Evolutionary conservation across 2,797 vertebrate species (phyloP).

Genomic region (Gallinago stenura): DNA sequence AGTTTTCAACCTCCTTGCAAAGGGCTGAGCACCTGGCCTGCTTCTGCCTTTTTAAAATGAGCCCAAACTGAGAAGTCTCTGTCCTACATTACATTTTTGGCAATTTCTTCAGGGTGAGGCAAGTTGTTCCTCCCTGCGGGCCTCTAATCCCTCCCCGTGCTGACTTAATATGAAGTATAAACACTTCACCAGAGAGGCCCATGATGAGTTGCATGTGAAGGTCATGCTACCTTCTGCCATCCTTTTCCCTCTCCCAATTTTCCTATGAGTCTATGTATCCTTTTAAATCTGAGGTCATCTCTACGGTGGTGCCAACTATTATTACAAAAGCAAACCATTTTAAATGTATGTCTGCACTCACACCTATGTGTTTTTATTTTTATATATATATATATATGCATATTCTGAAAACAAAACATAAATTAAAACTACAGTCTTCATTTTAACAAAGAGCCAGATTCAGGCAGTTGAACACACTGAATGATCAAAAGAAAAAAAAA

Average conservation of each 20-base stretch:
- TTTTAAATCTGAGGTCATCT: constrained; percentile 41
- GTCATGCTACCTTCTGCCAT: constrained; percentile 20
- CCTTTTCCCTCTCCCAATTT: constrained; percentile 5
- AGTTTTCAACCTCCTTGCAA: background rate
- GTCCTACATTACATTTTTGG: constrained; percentile 15
- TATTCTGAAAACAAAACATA: background rate
- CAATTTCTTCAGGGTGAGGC: constrained; percentile 5
- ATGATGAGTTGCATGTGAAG: background rate
- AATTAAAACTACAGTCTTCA: background rate
- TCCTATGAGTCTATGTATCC: background rate
- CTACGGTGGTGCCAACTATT: background rate
- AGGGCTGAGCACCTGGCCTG: background rate
- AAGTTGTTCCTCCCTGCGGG: constrained; percentile 13
- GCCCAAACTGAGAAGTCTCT: background rate
- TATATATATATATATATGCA: background rate
- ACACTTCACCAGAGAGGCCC: background rate
- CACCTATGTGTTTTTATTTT: background rate
- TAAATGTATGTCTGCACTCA: background rate
- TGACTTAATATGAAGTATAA: background rate
- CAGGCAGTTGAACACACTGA: background rate
- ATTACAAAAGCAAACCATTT: constrained; percentile 26
- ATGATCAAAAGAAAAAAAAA: background rate
- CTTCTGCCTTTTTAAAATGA: background rate
- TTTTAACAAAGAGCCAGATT: background rate
- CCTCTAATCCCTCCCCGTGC: background rate